Conservation (phyloP, 2,113 vertebrate species). For the Ammospiza caudacuta region DNA sequence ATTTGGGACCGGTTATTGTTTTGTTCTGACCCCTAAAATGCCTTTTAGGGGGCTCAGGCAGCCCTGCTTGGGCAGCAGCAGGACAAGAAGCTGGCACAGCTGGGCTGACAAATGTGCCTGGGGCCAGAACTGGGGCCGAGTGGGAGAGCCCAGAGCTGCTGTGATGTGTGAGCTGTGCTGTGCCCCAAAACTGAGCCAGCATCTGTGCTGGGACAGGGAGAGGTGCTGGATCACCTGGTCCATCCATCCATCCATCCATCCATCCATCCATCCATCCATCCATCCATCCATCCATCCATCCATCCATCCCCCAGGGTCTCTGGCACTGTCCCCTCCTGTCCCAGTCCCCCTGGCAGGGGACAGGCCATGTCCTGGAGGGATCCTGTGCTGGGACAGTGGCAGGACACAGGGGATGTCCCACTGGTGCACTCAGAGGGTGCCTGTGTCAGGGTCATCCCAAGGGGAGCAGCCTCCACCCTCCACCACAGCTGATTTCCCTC, state of each 20-base stretch:
- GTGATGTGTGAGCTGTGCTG: neutral
- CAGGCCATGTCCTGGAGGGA: rapidly evolving
- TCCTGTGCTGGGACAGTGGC: neutral
- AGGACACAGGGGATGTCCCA: rapidly evolving
- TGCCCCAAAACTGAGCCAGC: neutral
- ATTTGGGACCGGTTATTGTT: neutral
- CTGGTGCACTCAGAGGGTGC: rapidly evolving
- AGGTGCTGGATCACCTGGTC: neutral
- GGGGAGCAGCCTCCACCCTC: neutral
- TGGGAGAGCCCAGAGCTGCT: neutral
- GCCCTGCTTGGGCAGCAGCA: neutral
- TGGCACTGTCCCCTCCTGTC: neutral
- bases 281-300: too few relatives aligned
- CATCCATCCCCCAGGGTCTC: neutral
- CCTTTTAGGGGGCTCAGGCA: neutral
- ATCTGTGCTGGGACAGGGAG: neutral
- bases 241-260: neutral
- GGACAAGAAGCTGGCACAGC: neutral
- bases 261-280: neutral
- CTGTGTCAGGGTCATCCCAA: neutral
- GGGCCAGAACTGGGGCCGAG: neutral
- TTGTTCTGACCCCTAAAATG: neutral
- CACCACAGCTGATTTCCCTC: rapidly evolving
- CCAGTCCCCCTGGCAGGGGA: rapidly evolving
- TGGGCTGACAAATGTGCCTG: neutral